Base-by-base conservation (phyloP, 2,888 invertebrate species). In the Ochlodes sylvanus region DNA sequence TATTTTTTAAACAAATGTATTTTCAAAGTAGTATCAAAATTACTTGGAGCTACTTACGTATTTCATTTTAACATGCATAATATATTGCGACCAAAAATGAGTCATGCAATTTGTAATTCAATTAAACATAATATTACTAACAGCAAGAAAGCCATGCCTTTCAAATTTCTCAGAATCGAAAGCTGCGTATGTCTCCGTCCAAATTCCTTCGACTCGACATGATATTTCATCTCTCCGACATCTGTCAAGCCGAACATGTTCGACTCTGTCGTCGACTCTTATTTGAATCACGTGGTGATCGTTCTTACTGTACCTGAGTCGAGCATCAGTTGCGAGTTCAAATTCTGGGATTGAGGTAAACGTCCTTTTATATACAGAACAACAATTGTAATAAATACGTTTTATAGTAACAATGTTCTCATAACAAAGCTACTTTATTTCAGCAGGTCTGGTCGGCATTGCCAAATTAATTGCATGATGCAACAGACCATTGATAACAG, bases 211-310 rank as follows among this genome's bases (percentile, higher is more conserved):
- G 76, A 76, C 79, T 79, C 79, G 79, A 81, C 80, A 78, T 77
- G 78, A 87, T 86, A 84, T 89, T 89, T 89, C 89, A 89, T 89
- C 81, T 85, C 74, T 70, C 75, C 76, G 86, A 87, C 89, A 85
- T 86, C 85, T 89, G 89, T 90, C 88, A 88, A 79, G 82, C 72
- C 76, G 82, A 83, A 87, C 86, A 81, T 84, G 85, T 87, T 86
- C 85, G 84, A 86, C 84, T 88, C 86, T 86, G 89, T 87, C 82
- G 83, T 81, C 79, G 82, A 81, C 68, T 71, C 61, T 69, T 73
- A 68, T 69, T 72, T 50, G 34, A 21, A n/a, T 56, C 19, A 56
- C 34, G 34, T n/a, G 63, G n/a, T 19, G 19, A 47, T 15, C 44
- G 44, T 14, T 58, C 57, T 60, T 52, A 7, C 47, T 17, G 6